Percentiles rank a stretch among this genome's conserved stretches.
These are phyloP conservation scores for Turnix velox DNA, from an alignment of 2,113 vertebrate species.

Conservation along the genomic window DNA sequence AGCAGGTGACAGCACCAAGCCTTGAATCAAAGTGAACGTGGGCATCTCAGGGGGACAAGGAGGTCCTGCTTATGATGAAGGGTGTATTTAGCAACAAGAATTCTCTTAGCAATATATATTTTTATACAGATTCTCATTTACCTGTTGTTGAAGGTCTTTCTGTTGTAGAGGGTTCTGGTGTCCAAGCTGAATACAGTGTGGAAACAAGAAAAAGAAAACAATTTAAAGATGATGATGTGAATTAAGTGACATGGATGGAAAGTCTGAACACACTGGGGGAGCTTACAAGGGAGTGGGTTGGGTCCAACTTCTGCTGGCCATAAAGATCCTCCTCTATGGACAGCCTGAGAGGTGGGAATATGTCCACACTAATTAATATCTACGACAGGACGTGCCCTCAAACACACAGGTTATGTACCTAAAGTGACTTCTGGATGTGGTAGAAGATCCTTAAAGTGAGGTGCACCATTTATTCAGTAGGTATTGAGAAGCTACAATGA, in stretches of 20 bases:
- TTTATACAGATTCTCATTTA: neutral
- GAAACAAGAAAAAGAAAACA: neutral
- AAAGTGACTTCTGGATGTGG: neutral
- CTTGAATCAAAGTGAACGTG: neutral
- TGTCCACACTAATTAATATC: neutral
- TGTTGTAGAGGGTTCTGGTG: rapidly evolving
- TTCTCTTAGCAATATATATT: neutral
- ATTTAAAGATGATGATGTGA: neutral
- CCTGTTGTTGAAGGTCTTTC: rapidly evolving
- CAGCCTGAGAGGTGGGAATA: neutral
- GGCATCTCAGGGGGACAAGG: neutral
- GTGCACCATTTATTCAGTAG: neutral
- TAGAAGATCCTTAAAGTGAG: neutral
- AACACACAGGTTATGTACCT: neutral
- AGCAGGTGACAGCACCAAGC: neutral
- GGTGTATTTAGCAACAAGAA: neutral
- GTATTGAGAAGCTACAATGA: no score
- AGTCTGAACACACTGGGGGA: neutral
- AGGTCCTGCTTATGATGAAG: neutral
- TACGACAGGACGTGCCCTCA: neutral
- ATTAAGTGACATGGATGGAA: neutral
- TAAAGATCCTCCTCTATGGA: neutral
- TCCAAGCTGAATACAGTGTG: neutral
- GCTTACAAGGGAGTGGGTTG: neutral
- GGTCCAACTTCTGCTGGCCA: rapidly evolving